Percentiles rank a stretch among this genome's conserved stretches.
Conservation (phyloP, 2,797 vertebrate genomes). For the Syncerus caffer region DNA sequence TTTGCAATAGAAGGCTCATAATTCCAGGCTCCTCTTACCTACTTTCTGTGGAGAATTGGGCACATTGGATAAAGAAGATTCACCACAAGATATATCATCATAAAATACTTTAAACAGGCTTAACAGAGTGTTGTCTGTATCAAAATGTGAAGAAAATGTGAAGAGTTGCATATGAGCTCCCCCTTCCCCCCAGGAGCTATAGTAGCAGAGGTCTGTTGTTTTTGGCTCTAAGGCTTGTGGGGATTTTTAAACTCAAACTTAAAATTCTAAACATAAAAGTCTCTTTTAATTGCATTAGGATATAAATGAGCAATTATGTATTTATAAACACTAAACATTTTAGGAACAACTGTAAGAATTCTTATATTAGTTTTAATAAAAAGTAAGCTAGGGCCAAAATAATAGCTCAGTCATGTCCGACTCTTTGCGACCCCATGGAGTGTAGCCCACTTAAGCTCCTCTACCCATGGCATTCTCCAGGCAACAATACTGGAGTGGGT, state of each 20-base stretch:
- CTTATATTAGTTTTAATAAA: not conserved
- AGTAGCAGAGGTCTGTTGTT: not conserved
- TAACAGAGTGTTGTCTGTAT: not conserved
- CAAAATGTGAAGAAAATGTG: not conserved
- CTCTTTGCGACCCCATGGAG: not conserved
- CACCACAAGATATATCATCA: not conserved
- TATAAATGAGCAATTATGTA: not conserved
- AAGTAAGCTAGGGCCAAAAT: not conserved
- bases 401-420: not conserved
- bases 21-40: not conserved
- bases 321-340: not conserved
- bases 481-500: not conserved
- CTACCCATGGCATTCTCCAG: not conserved
- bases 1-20: not conserved
- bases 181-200: not conserved
- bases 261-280: not conserved
- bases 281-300: not conserved
- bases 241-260: constrained; percentile 14
- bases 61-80: not conserved
- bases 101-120: constrained; percentile 3
- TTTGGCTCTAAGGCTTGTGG: not conserved
- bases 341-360: not conserved
- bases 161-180: not conserved
- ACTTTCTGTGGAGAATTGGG: not conserved
- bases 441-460: not conserved